Base-by-base conservation (phyloP, 2,888 invertebrate genomes). In the Polyommatus iphigenia region DNA sequence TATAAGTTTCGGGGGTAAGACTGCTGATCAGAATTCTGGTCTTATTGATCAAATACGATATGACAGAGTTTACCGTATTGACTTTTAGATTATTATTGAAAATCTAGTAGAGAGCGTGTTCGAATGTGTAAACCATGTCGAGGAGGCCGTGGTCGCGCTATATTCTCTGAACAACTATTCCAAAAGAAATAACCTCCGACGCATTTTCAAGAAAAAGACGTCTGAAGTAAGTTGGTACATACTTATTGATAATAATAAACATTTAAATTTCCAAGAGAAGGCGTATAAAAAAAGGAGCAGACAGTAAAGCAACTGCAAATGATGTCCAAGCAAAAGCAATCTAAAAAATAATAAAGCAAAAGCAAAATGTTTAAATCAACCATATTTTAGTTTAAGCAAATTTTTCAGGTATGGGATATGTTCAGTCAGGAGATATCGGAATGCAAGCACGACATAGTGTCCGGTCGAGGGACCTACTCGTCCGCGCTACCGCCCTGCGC, bases 41-140 rank as follows among this genome's bases (percentile, higher is more conserved):
- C 59, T 59, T 20, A 10, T 59, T 59, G 3, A 24, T 59, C n/a
- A 59, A 20, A 59, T 24, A 24, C 29, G 10, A 67, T 24, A 54
- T 54, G 4, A 15, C 15, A 15, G 15, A 54, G 2, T 50, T 54
- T 67, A 67, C 62, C 24, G 13, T 29, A 5, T 32, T 29, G 5
- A 32, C 13, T 85, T 85, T 18, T 85, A 97, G 95, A 95, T 97
- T 81, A 97, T 97, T 82, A 96, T 98, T 82, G 97, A 98, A 87
- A 98, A 98, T 85, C 93, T 98, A 8, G 96, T 98, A 67, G 95
- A 96, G 75, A 95, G 96, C 0, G 96, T 97, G 0, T 98, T 98
- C 86, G 96, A 96, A 82, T 95, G 96, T 8, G 95, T 97, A 8
- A 96, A 96, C 77, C 97, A 97, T 82, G 96, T 98, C 0, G 97